Percentiles rank a stretch among this genome's conserved stretches.
Evolutionary conservation across 37 sponge, comb jelly and placozoan species (phyloP).

Genomic region (Dysidea cf. avara): DNA sequence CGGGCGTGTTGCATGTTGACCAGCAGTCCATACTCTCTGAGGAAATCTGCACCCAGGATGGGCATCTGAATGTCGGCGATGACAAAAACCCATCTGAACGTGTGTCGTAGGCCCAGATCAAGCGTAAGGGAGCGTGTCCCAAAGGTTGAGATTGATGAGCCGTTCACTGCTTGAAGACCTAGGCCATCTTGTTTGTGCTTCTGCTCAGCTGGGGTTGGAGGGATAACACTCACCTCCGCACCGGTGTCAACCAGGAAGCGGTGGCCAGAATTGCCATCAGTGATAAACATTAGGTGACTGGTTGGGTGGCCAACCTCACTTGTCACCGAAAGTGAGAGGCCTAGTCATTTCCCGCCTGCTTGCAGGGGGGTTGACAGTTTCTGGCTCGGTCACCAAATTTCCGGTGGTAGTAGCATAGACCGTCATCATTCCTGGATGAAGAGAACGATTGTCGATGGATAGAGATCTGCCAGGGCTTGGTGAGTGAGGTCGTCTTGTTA

Average conservation of each 20-base stretch:
- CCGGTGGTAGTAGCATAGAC: too few species aligned
- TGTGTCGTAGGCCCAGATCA: slow-evolving; percentile 47
- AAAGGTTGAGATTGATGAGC: slow-evolving; percentile 16
- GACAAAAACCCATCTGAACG: slow-evolving; percentile 69
- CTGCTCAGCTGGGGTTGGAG: slow-evolving; percentile 19
- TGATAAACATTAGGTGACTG: too few species aligned
- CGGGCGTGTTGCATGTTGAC: slow-evolving; percentile 49
- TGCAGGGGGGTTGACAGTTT: too few species aligned
- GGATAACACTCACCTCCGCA: slow-evolving; percentile 40
- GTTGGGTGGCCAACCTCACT: too few species aligned
- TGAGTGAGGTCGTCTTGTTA: too few species aligned
- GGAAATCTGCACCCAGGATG: slow-evolving; percentile 66
- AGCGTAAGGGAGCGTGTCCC: slow-evolving; percentile 59
- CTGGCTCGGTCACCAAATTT: slow-evolving; percentile 5
- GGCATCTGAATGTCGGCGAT: slow-evolving; percentile 66
- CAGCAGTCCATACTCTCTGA: slow-evolving; percentile 47
- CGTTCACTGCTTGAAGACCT: slow-evolving; percentile 25
- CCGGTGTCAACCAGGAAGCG: slow-evolving; percentile 32
- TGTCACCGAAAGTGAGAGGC: too few species aligned
- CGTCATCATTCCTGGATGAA: too few species aligned
- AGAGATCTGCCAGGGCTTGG: too few species aligned
- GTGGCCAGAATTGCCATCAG: background rate
- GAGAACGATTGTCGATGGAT: too few species aligned
- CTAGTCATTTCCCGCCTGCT: too few species aligned
- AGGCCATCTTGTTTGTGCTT: background rate